These are phyloP conservation scores for Aplodontia rufa DNA, from an alignment of 2,113 vertebrate genomes.

Conservation along the genomic window DNA sequence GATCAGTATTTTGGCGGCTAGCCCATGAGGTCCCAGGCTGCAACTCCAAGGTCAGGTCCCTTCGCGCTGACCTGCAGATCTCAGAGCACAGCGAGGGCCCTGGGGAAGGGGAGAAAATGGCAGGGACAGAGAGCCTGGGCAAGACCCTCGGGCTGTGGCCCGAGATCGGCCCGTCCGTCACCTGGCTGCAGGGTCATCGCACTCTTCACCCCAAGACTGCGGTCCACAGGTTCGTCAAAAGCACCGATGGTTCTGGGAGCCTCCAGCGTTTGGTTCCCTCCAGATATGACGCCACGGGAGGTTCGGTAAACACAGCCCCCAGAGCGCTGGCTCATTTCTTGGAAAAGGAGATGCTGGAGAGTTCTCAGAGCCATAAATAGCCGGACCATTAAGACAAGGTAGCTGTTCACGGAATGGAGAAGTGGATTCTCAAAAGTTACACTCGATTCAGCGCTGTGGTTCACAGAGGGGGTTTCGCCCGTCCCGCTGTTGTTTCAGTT, in stretches of 20 bases:
- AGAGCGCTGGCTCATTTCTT: conserved; percentile 52
- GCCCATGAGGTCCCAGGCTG: not conserved
- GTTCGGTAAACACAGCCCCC: not conserved
- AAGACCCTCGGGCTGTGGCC: no score
- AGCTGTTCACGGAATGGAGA: conserved; percentile 73
- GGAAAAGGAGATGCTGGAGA: conserved; percentile 60
- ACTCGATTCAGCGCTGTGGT: conserved; percentile 49
- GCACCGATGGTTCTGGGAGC: not conserved
- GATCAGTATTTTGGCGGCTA: not conserved
- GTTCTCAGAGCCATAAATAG: conserved; percentile 66
- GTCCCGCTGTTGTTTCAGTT: conserved; percentile 67
- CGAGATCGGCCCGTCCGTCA: no score
- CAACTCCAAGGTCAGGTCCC: not conserved
- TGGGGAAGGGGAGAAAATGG: not conserved
- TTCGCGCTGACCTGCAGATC: not conserved
- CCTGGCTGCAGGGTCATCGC: not conserved
- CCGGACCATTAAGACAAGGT: conserved; percentile 33
- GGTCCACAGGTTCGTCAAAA: not conserved
- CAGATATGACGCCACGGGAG: conserved; percentile 14
- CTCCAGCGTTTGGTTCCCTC: not conserved
- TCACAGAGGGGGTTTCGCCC: conserved; percentile 69
- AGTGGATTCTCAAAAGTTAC: conserved; percentile 75
- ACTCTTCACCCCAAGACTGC: not conserved
- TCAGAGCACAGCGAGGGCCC: not conserved
- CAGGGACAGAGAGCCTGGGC: not conserved